These are phyloP conservation scores for Pseudomyrmex dendroicus DNA, from an alignment of 1,140 invertebrate species.

Conservation along the genomic window DNA sequence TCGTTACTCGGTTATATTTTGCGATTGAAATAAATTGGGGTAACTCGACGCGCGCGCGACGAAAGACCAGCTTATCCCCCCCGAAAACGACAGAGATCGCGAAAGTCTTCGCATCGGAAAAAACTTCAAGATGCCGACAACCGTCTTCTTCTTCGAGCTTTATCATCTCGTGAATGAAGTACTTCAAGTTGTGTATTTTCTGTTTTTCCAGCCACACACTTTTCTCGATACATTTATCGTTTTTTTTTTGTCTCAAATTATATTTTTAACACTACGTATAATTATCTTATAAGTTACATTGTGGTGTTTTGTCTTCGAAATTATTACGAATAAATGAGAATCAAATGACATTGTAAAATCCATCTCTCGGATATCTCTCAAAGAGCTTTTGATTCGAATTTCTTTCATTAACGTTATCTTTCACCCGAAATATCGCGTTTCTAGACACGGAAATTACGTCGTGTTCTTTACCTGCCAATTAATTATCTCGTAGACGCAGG, in stretches of 20 bases:
- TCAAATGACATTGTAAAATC: not conserved
- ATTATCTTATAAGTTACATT: not conserved
- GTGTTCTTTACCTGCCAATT: constrained; percentile 14
- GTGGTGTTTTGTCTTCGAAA: no score
- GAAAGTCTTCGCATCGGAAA: constrained; percentile 6
- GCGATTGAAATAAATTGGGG: constrained; percentile 10
- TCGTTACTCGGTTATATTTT: constrained; percentile 7
- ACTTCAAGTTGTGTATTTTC: constrained; percentile 8
- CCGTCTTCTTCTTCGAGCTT: constrained; percentile 35
- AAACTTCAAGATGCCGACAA: constrained; percentile 21
- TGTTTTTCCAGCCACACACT: constrained; percentile 11
- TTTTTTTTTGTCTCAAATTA: not conserved
- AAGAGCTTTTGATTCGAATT: constrained; percentile 17
- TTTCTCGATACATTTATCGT: constrained; percentile 20
- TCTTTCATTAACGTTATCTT: constrained; percentile 16
- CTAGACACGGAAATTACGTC: constrained; percentile 14
- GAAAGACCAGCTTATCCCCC: not conserved
- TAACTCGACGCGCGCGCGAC: constrained; percentile 16
- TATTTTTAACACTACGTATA: not conserved
- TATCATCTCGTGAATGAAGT: constrained; percentile 42
- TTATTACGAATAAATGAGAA: not conserved
- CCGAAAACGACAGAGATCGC: constrained; percentile 38
- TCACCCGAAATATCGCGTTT: constrained; percentile 7
- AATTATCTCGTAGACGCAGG: not conserved
- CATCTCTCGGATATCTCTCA: not conserved